These are phyloP conservation scores for Melanotaenia trifasciata DNA, from an alignment of 2,797 vertebrate species.

Conservation along the genomic window DNA sequence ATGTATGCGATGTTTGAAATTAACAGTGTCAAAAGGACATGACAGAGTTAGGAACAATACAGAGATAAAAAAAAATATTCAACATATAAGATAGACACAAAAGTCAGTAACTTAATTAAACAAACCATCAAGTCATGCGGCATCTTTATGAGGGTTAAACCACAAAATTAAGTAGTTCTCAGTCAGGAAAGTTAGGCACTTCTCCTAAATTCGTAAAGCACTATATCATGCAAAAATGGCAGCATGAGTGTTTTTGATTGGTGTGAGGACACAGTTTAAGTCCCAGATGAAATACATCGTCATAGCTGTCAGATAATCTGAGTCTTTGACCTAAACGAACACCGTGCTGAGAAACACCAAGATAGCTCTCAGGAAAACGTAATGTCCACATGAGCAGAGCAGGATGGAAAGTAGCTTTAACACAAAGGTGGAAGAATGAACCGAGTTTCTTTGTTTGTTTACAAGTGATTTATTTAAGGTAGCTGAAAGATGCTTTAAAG, in stretches of 20 bases:
- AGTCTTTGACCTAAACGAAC: not conserved
- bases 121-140: conserved; percentile 9
- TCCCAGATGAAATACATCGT: not conserved
- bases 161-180: conserved; percentile 12
- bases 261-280: no score
- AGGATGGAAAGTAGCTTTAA: not conserved
- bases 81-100: not conserved
- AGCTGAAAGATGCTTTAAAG: not conserved
- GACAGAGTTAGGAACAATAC: conserved; percentile 28
- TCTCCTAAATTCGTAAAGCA: not conserved
- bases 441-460: not conserved
- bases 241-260: not conserved
- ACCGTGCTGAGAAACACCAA: not conserved
- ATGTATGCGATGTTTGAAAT: conserved; percentile 13
- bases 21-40: conserved; percentile 3
- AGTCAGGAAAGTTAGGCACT: conserved; percentile 21
- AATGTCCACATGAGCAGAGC: not conserved
- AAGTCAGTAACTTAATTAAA: conserved; percentile 2
- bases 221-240: conserved; percentile 2
- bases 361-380: not conserved
- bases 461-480: not conserved
- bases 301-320: conserved; percentile 6
- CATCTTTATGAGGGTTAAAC: not conserved
- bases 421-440: no score
- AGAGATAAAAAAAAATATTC: not conserved